Base-by-base conservation (phyloP, 37 sponge, comb jelly and placozoan genomes). In the Agelas oroides region DNA sequence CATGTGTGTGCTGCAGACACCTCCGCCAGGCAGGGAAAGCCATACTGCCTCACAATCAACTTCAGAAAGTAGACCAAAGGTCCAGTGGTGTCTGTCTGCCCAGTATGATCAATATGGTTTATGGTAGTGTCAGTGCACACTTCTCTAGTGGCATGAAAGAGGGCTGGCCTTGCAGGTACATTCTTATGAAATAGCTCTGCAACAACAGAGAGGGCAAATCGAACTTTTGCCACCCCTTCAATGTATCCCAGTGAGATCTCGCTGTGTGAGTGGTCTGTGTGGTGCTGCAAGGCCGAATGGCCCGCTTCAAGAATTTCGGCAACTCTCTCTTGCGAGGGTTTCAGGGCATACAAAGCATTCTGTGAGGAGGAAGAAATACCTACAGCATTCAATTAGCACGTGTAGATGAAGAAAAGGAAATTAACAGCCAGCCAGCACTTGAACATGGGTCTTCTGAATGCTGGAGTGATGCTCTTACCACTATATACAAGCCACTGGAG, bases 11-110 rank as follows among this genome's bases (percentile, higher is more conserved):
- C 53, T 16, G 56, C 53, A 52, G 53, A 33, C 13, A 89, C 46
- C 23, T 25, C 25, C 23, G 58, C 82, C 62, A 93, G 53, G 21
- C 65, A 81, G 27, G 83, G 52, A 35, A 82, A 38, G 20, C 94
- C 90, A 86, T 65, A 82, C 41, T 69, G 86, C 36, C 90, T 82
- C 20, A 85, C 87, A 24, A 93, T 59, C 15, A 84, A 83, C 65
- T 89, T 93, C 34, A 86, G n/a, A 17, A 93, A 60, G 70, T 81
- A 93, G 53, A 86, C 55, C 31, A 36, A 52, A 59, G 83, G 81
- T 33, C 82, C 78, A 5, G 57, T 58, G 20, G 66, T 70, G 30
- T 77, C 64, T 6, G 27, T 13, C 52, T 35, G 28, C 2, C 59
- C 38, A 23, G 56, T 24, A 3, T 17, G 33, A 34, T 84, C 85